Conservation (phyloP, 2,888 invertebrate species). For the Baronia brevicornis region DNA sequence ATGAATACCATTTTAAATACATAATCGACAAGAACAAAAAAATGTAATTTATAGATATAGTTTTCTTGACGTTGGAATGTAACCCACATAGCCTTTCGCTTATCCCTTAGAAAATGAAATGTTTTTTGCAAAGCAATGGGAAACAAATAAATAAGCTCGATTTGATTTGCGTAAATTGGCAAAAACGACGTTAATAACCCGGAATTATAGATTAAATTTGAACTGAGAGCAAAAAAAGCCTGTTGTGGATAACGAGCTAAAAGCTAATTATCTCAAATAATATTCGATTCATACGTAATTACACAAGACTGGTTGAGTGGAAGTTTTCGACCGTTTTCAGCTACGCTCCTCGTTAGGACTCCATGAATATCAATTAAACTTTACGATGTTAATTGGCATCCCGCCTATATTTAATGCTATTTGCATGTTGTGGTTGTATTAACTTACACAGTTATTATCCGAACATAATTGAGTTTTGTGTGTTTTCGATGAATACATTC, state of each 20-base stretch:
- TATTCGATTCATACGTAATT: slow-evolving; percentile 33
- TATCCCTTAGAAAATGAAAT: no score
- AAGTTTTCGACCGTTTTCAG: slow-evolving; percentile 32
- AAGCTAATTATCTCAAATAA: slow-evolving; percentile 1
- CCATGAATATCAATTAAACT: slow-evolving; percentile 64
- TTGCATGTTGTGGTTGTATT: slow-evolving; percentile 53
- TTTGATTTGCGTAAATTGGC: no score
- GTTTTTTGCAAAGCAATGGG: no score
- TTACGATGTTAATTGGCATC: slow-evolving; percentile 52
- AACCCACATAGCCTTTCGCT: no score
- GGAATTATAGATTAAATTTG: no score
- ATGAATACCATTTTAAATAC: no score
- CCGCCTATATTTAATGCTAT: slow-evolving; percentile 55
- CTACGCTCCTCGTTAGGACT: slow-evolving; percentile 43
- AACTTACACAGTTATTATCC: slow-evolving; percentile 41
- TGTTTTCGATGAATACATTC: slow-evolving; percentile 34
- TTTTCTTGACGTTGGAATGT: no score
- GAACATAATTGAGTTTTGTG: slow-evolving; percentile 45
- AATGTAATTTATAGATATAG: no score
- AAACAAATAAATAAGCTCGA: no score
- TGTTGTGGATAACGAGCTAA: neutral
- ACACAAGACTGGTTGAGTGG: slow-evolving; percentile 28
- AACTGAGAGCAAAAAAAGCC: no score
- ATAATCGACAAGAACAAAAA: no score
- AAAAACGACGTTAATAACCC: no score